Evolutionary conservation across 2,888 invertebrate species (phyloP), one percentile per base, ranked within the genome.

Genomic region (Ypsolopha sequella): DNA sequence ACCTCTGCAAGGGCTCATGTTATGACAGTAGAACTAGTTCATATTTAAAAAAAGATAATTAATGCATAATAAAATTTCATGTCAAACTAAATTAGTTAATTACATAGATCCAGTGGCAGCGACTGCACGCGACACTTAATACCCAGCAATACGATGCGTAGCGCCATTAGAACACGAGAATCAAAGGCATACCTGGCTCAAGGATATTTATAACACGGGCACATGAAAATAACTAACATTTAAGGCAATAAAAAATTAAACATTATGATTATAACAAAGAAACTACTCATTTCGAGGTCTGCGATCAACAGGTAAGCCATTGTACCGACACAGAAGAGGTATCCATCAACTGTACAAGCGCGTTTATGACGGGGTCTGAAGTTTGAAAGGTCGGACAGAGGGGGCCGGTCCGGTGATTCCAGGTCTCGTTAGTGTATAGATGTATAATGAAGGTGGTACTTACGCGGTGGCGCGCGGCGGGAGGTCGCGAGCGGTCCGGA

Each of bases 301-400:
- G 70, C 76, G 74, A 76, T 80, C 82, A 84, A 84, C 82, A 84
- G 66, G 68, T 68, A 61, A 63, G 67, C 61, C 58, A 62, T 65
- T 68, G 66, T 70, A 68, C 66, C 58, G 69, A 63, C 60, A 63
- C 60, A 65, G 58, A 9, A 65, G 62, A 47, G 41, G 63, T 60
- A 66, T 69, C 65, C 65, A 68, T 68, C 67, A 63, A 66, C 65
- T 65, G 63, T 60, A 58, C 58, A 58, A 60, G 58, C 54, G 62
- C 59, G 62, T 60, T 59, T 57, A 64, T 54, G 56, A 44, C 51
- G 54, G 52, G 54, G 46, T 54, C 48, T 50, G 57, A 56, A 35
- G 39, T n/a, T 13, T 14, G 6, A 44, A 36, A 10, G 10, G 1
- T 8, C 6, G n/a, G 47, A 41, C 36, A 11, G 13, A 9, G 10